Conservation (phyloP, 2,797 vertebrate species). For the Pseudomugil tenellus region DNA sequence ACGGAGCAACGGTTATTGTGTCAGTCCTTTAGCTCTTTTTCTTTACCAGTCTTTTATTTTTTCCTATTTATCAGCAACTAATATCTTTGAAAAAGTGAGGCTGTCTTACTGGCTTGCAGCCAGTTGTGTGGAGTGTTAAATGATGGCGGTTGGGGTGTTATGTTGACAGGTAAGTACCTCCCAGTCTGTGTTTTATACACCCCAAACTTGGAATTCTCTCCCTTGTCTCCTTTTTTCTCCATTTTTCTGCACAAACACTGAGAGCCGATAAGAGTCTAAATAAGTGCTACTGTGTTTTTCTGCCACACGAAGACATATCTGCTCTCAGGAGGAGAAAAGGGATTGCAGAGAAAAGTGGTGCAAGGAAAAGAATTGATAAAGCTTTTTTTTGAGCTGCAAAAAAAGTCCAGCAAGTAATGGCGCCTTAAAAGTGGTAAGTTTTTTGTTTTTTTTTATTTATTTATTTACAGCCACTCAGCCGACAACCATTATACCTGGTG, state of each 20-base stretch:
- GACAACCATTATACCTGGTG: conserved; percentile 1
- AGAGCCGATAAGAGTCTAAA: conserved; percentile 16
- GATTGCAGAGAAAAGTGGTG: conserved; percentile 48
- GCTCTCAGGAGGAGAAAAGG: conserved; percentile 20
- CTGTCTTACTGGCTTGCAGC: conserved; percentile 61
- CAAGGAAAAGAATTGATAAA: conserved; percentile 58
- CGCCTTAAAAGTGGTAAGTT: conserved; percentile 54
- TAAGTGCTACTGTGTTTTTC: conserved; percentile 17
- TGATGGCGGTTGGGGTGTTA: conserved; percentile 43
- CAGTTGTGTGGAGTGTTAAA: conserved; percentile 56
- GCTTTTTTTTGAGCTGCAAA: background rate
- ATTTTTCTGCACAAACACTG: conserved; percentile 14
- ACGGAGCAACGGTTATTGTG: conserved; percentile 70
- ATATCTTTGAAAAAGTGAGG: conserved; percentile 68
- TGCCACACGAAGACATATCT: conserved; percentile 30
- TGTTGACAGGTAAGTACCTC: conserved; percentile 69
- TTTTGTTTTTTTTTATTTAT: conserved; percentile 38
- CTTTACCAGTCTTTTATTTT: conserved; percentile 64
- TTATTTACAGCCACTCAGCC: conserved; percentile 28
- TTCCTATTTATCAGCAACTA: conserved; percentile 70
- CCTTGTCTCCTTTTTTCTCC: conserved; percentile 59
- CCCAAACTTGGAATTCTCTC: conserved; percentile 51
- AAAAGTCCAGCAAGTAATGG: conserved; percentile 22
- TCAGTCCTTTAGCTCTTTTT: conserved; percentile 56
- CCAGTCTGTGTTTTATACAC: conserved; percentile 39